Conservation (phyloP, 2,113 vertebrate genomes). For the Camarhynchus parvulus region DNA sequence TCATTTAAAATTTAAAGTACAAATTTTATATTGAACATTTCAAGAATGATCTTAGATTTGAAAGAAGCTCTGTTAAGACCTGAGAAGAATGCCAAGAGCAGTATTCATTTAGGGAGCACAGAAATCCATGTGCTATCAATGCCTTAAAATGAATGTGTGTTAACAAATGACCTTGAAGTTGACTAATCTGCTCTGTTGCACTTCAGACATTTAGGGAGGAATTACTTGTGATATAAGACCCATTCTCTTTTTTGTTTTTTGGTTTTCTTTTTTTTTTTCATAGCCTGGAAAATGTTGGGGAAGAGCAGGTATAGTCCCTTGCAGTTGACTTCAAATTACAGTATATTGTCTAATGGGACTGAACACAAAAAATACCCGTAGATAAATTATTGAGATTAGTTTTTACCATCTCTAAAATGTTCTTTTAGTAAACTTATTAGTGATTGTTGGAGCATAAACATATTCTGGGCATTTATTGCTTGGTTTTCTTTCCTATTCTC, state of each 20-base stretch:
- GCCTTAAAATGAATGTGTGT: background rate
- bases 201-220: background rate
- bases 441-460: background rate
- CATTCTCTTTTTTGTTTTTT: background rate
- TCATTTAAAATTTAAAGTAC: background rate
- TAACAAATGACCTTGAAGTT: background rate
- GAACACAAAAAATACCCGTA: background rate
- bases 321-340: background rate
- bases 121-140: background rate
- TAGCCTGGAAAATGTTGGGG: background rate
- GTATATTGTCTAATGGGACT: background rate
- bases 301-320: background rate
- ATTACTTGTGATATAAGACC: background rate
- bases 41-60: background rate
- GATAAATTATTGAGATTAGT: slow-evolving; percentile 17
- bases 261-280: background rate
- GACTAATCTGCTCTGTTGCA: background rate
- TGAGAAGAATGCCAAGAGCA: background rate
- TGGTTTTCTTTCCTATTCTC: background rate
- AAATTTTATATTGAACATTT: background rate
- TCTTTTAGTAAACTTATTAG: slow-evolving; percentile 21
- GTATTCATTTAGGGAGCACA: background rate
- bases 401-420: slow-evolving; percentile 7
- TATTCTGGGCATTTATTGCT: slow-evolving; percentile 21
- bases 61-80: background rate